Evolutionary conservation across 2,888 invertebrate genomes (phyloP).

Genomic region (Ormyrus labotus): DNA sequence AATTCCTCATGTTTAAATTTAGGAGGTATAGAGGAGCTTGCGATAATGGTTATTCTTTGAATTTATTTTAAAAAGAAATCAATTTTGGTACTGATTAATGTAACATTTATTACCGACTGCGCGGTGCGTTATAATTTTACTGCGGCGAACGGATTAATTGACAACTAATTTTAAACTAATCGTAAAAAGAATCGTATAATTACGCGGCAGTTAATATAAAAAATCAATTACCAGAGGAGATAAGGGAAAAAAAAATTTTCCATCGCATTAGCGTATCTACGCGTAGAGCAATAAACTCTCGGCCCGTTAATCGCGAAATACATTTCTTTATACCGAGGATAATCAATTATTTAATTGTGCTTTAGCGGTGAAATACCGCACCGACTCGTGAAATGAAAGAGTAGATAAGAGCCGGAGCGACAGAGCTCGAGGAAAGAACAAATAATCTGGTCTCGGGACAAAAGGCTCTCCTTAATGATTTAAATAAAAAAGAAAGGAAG

Average conservation of each 20-base stretch:
- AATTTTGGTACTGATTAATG: not conserved
- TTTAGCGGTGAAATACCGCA: slow-evolving; percentile 40
- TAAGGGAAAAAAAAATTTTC: not conserved
- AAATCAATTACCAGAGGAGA: no score
- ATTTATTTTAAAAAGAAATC: not conserved
- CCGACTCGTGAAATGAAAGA: slow-evolving; percentile 40
- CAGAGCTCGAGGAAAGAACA: slow-evolving; percentile 40
- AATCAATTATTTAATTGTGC: slow-evolving; percentile 55
- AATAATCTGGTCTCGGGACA: slow-evolving; percentile 54
- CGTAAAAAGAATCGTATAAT: no score
- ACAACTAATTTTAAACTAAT: no score
- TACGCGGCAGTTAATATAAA: no score
- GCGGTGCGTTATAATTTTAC: no score
- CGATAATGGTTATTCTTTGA: not conserved
- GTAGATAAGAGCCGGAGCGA: slow-evolving; percentile 44
- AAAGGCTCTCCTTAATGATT: slow-evolving; percentile 57
- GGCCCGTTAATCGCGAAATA: slow-evolving; percentile 30
- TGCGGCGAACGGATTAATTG: no score
- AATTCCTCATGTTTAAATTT: not conserved
- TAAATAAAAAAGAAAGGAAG: slow-evolving; percentile 50
- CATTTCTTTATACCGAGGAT: slow-evolving; percentile 35
- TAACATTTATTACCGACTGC: no score
- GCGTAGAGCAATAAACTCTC: slow-evolving; percentile 4
- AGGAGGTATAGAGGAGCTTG: not conserved
- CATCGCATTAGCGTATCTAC: not conserved